phyloP scores from a whole-genome alignment of 2,113 vertebrate species.

The Pitta sordida region DNA sequence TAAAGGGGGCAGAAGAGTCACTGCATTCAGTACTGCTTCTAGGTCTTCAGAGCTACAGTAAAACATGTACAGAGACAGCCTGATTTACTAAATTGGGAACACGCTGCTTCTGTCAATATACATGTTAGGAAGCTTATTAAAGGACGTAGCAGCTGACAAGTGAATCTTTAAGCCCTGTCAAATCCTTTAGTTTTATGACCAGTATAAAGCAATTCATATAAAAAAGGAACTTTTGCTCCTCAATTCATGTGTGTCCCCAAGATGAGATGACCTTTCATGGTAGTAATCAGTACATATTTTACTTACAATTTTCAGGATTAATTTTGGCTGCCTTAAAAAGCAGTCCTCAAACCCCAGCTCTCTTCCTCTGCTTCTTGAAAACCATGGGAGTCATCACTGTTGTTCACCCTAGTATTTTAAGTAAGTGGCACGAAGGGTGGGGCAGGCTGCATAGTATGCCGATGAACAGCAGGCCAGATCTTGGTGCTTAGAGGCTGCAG shows the following conservation, averaged over 20 bases:
- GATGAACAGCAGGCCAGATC: not conserved
- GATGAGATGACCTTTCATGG: not conserved
- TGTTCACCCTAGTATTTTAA: not conserved
- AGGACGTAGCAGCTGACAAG: conserved; percentile 22
- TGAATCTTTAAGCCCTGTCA: conserved; percentile 27
- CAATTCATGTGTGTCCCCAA: not conserved
- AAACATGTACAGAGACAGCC: not conserved
- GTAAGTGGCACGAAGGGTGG: not conserved
- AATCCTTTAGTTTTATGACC: not conserved
- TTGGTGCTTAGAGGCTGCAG: not conserved
- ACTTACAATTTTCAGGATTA: not conserved
- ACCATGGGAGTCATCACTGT: not conserved
- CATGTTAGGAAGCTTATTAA: conserved; percentile 44
- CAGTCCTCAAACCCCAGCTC: not conserved
- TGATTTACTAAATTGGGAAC: not conserved
- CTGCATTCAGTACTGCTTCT: not conserved
- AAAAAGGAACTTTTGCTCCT: not conserved
- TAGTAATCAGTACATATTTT: not conserved
- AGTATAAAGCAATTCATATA: not conserved
- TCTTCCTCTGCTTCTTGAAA: not conserved
- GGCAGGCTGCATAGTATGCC: not conserved
- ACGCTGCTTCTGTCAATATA: not conserved
- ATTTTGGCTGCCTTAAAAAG: not conserved
- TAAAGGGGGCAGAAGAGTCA: not conserved
- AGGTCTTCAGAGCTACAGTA: not conserved